Evolutionary conservation across 2,113 vertebrate genomes (phyloP).

Genomic region (Percina caprodes): DNA sequence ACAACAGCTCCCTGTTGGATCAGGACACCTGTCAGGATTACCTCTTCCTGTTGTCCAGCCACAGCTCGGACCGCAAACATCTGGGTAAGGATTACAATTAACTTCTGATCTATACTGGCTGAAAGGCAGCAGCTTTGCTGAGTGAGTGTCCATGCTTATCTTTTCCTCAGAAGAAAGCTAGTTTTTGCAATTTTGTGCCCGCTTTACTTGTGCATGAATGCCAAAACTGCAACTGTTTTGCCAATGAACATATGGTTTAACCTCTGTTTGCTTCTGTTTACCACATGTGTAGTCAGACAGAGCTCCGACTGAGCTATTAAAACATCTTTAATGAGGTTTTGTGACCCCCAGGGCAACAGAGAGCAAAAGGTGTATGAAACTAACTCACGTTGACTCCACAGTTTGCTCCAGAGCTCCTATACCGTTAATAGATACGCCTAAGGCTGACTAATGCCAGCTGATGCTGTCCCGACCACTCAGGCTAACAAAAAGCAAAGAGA

Average conservation of each 20-base stretch:
- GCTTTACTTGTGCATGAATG: neutral
- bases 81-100: conserved; percentile 70
- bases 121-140: conserved; percentile 13
- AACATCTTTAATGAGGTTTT: conserved; percentile 71
- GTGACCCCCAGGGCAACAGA: conserved; percentile 52
- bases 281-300: neutral
- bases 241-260: conserved; percentile 2
- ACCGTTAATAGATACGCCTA: conserved; percentile 31
- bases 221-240: neutral
- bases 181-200: neutral
- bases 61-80: conserved; percentile 69
- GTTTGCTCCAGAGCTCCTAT: conserved; percentile 41
- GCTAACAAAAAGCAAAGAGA: conserved; percentile 17
- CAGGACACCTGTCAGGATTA: conserved; percentile 85
- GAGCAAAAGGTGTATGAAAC: conserved; percentile 55
- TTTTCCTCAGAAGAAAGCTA: neutral
- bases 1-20: conserved; percentile 82
- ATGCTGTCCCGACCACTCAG: conserved; percentile 55
- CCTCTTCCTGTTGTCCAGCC: conserved; percentile 79
- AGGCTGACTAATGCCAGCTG: conserved; percentile 49
- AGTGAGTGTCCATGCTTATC: neutral
- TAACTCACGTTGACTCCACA: conserved; percentile 49
- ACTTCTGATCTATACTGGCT: conserved; percentile 29
- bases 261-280: conserved; percentile 7
- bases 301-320: conserved; percentile 43